These are phyloP conservation scores for Spea hammondii DNA, from an alignment of 2,797 vertebrate species.

Conservation along the genomic window DNA sequence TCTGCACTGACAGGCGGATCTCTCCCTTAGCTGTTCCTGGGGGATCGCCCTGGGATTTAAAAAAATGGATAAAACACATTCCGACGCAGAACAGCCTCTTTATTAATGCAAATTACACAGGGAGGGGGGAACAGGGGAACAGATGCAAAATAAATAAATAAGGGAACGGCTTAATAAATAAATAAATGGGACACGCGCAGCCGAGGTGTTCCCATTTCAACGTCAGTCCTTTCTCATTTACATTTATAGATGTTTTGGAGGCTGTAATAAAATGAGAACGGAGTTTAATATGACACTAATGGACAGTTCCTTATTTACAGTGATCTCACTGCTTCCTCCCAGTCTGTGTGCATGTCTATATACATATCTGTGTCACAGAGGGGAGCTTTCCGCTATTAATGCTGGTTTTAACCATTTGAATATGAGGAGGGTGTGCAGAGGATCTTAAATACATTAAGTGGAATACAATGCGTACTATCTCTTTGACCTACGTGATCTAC, in stretches of 20 bases:
- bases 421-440: too few species aligned
- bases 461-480: too few species aligned
- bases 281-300: conserved; percentile 75
- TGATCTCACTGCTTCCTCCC: conserved; percentile 52
- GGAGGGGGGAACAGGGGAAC: conserved; percentile 6
- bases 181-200: conserved; percentile 58
- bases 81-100: conserved; percentile 99
- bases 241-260: conserved; percentile 75
- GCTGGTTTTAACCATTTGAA: too few species aligned
- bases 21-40: conserved; percentile 89
- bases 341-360: too few species aligned
- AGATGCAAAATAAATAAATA: conserved; percentile 25
- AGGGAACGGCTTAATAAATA: conserved; percentile 40
- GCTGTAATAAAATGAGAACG: conserved; percentile 81
- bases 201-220: conserved; percentile 78
- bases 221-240: conserved; percentile 82
- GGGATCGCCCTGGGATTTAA: conserved; percentile 93
- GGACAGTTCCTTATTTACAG: conserved; percentile 71
- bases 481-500: too few species aligned
- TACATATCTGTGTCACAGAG: conserved; percentile 20
- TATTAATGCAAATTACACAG: conserved; percentile 98
- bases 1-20: conserved; percentile 98
- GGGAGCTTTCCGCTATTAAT: conserved; percentile 11
- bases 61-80: conserved; percentile 92
- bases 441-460: too few species aligned